Conservation (phyloP, 2,888 invertebrate species). For the Oscheius myriophilus region DNA sequence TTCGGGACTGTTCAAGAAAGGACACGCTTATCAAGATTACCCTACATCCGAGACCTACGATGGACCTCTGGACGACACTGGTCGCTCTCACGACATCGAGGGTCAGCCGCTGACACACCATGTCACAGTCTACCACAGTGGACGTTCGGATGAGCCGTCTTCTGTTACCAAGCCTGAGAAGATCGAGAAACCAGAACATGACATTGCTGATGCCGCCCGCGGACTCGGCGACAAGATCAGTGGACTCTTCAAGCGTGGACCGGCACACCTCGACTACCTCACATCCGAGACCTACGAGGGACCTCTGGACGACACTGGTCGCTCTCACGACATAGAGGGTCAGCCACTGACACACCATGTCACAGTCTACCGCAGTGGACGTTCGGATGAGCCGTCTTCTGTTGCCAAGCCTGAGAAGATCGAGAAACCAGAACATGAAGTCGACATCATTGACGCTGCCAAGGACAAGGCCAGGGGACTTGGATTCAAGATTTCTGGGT, state of each 20-base stretch:
- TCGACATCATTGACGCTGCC: conserved; percentile 7
- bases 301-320: conserved; percentile 14
- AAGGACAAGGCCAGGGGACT: conserved; percentile 8
- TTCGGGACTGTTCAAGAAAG: conserved; percentile 36
- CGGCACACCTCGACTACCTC: conserved; percentile 55
- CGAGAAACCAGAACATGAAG: conserved; percentile 4
- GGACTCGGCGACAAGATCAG: conserved; percentile 37
- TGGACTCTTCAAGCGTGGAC: conserved; percentile 49
- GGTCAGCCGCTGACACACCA: conserved; percentile 36
- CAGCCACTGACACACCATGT: conserved; percentile 18
- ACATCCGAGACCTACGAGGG: conserved; percentile 22
- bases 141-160: conserved; percentile 35
- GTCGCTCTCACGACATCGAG: conserved; percentile 34
- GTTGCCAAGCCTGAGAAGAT: not conserved
- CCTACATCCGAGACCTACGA: conserved; percentile 45
- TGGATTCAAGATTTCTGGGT: conserved; percentile 41
- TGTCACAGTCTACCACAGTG: conserved; percentile 38
- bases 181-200: not conserved
- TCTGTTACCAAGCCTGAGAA: conserved; percentile 34
- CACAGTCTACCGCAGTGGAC: conserved; percentile 9
- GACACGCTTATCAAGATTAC: conserved; percentile 41
- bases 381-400: conserved; percentile 1
- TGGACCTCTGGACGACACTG: conserved; percentile 47
- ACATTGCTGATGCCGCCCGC: conserved; percentile 5
- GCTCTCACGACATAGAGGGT: conserved; percentile 13